Percentiles rank a stretch among this genome's conserved stretches.
Conservation (phyloP, 30 jellyfish, hydroid and myxozoan species). For the Morbakka virulenta region DNA sequence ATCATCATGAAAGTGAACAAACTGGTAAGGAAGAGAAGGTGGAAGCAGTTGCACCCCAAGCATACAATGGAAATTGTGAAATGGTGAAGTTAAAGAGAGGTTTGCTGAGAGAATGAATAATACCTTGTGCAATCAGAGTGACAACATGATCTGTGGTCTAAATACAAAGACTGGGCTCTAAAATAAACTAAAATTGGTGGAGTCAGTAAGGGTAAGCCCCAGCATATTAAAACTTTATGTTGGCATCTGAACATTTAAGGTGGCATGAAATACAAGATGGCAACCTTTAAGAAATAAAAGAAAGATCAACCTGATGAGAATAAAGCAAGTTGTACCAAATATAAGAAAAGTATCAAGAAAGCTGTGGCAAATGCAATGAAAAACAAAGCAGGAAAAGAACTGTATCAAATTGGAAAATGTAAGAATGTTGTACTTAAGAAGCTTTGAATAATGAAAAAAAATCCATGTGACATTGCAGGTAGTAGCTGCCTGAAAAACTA, state of each 20-base stretch:
- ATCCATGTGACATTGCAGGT: too few species aligned
- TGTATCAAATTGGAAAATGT: not conserved
- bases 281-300: not conserved
- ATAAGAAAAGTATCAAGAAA: not conserved
- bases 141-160: not conserved
- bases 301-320: not conserved
- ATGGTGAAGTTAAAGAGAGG: not conserved
- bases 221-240: conserved; percentile 7
- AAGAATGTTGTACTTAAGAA: not conserved
- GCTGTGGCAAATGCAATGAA: conserved; percentile 6
- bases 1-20: not conserved
- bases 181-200: not conserved
- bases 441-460: too few species aligned
- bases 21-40: not conserved
- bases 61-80: conserved; percentile 21
- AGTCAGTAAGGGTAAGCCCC: not conserved
- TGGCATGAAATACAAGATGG: not conserved
- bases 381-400: not conserved
- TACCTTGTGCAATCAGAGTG: not conserved
- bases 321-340: not conserved
- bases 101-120: not conserved
- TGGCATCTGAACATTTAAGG: not conserved
- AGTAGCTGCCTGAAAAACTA: not conserved
- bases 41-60: conserved; percentile 3
- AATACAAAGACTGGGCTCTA: not conserved